Base-by-base conservation (phyloP, 2,888 invertebrate genomes). In the Artemia sinica region DNA sequence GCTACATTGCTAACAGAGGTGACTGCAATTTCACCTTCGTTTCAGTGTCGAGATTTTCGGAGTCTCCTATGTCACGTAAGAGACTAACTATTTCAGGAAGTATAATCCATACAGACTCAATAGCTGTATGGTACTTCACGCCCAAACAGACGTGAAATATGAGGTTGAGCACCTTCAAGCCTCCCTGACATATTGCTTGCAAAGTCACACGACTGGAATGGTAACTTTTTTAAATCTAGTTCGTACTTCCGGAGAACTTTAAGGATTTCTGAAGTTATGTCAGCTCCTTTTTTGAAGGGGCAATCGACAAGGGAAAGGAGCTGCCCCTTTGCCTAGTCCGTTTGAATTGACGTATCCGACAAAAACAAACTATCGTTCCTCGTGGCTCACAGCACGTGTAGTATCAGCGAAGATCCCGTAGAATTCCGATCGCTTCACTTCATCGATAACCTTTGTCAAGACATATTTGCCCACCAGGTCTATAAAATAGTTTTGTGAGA, bases 141-240 rank as follows among this genome's bases (percentile, higher is more conserved):
- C 50, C 50, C 4, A 48, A 67, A 12, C n/a, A 49, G 67, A 14
- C 49, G 48, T 14, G 67, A 67, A 67, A 67, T 50, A 49, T 67
- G 67, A 7, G 67, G 2, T 14, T 67, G 67, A n/a, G 14, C 67
- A 13, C 67, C 67, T 12, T 2, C 48, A 67, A 49, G 12, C 50
- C 11, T 67, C 67, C 67, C 67, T n/a, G 50, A 67, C 67, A 67
- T 67, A 52, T 52, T 41, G 41, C 41, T 41, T 5, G 41, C 41
- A 41, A 41, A 41, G 41, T 41, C 41, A 41, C 4, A 41, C 58
- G 58, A 52, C 58, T 52, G 58, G 3, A 52, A 52, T 52, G 7
- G 5, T 52, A 52, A 52, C 58, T 52, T 52, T 52, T 4, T 3
- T 52, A 52, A 3, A 52, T 52, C 58, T 7, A 52, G 5, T 7